Evolutionary conservation across 2,888 invertebrate species (phyloP).

Genomic region (Phyto melanocephala): DNA sequence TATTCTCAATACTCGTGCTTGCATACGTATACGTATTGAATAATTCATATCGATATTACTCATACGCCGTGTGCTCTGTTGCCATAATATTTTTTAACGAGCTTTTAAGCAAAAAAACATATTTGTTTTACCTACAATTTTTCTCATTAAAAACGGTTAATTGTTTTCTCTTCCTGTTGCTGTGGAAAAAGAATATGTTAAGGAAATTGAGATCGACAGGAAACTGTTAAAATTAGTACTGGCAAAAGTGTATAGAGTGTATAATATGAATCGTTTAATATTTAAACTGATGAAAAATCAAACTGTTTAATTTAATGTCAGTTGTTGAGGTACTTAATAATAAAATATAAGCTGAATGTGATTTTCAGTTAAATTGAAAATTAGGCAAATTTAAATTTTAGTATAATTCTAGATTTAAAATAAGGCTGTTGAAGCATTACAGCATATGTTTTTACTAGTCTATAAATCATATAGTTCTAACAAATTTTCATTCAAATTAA

Average conservation of each 20-base stretch:
- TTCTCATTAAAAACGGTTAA: slow-evolving; percentile 22
- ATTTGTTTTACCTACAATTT: background rate
- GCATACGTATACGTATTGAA: background rate
- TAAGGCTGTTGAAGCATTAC: too few relatives aligned
- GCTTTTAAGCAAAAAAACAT: slow-evolving; percentile 10
- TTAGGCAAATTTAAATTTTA: too few relatives aligned
- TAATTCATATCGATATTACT: background rate
- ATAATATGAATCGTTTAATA: too few relatives aligned
- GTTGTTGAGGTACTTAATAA: too few relatives aligned
- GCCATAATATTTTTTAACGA: slow-evolving; percentile 15
- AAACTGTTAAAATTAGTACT: background rate
- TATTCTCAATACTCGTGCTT: background rate
- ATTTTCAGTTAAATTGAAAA: too few relatives aligned
- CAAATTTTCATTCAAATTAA: too few relatives aligned
- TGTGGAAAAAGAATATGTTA: background rate
- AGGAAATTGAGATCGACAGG: background rate
- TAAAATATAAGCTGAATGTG: too few relatives aligned
- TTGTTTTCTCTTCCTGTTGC: slow-evolving; percentile 13
- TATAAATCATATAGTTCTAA: too few relatives aligned
- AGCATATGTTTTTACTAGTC: too few relatives aligned
- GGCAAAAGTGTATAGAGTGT: background rate
- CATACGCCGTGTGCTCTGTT: slow-evolving; percentile 8
- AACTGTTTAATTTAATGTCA: too few relatives aligned
- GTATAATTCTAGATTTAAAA: too few relatives aligned
- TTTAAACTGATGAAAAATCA: too few relatives aligned